phyloP scores from a whole-genome alignment of 2,113 vertebrate species.

The Ictidomys tridecemlineatus region DNA sequence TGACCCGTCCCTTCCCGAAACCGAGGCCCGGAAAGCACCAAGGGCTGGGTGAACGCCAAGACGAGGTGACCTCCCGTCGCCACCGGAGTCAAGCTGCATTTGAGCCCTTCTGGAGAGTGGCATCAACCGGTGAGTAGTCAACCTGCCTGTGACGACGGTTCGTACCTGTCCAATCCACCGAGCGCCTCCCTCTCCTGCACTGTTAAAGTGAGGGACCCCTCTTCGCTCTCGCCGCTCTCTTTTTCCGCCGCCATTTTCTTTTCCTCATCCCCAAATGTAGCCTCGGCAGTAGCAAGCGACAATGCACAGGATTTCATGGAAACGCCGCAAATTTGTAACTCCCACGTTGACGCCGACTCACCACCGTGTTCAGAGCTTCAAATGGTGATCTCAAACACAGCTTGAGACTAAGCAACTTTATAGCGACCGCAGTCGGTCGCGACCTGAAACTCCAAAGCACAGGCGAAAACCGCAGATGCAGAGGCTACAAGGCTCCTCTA shows the following conservation, averaged over 20 bases:
- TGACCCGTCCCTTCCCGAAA: not conserved
- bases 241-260: slow-evolving; percentile 97
- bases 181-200: slow-evolving; percentile 91
- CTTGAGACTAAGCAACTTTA: slow-evolving; percentile 11
- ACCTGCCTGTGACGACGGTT: accelerated
- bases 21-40: accelerated
- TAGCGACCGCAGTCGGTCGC: accelerated
- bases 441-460: not conserved
- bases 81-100: accelerated
- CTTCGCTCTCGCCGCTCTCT: slow-evolving; percentile 90
- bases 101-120: accelerated
- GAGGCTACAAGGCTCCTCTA: not conserved
- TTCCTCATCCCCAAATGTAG: slow-evolving; percentile 92
- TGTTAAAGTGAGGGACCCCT: slow-evolving; percentile 94
- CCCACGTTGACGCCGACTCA: not conserved
- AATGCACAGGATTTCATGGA: slow-evolving; percentile 96
- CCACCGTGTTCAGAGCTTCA: not conserved
- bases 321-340: slow-evolving; percentile 80
- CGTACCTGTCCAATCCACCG: slow-evolving; percentile 92
- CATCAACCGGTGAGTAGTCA: accelerated
- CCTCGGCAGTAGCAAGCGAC: slow-evolving; percentile 88
- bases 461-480: not conserved
- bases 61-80: not conserved
- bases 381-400: not conserved
- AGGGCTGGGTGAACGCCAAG: not conserved